Conservation (phyloP, 2,113 vertebrate genomes). For the Acanthochromis polyacanthus region DNA sequence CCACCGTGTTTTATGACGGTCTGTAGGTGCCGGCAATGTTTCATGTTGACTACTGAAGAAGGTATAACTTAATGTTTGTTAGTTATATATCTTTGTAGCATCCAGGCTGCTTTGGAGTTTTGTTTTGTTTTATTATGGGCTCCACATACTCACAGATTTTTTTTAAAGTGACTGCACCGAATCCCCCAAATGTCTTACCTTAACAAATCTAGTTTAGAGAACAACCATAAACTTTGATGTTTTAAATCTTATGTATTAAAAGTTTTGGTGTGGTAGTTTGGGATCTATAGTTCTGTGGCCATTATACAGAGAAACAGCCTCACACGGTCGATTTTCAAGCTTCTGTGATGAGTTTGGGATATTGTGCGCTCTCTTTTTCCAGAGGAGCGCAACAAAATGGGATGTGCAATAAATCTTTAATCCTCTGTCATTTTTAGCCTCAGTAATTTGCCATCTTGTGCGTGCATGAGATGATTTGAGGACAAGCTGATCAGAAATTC, state of each 20-base stretch:
- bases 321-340: neutral
- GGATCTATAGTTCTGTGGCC: neutral
- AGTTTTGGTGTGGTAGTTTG: too few relatives aligned
- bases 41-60: constrained; percentile 6
- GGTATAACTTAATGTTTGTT: constrained; percentile 3
- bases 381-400: constrained; percentile 7
- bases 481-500: constrained; percentile 30
- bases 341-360: neutral
- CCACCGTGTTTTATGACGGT: neutral
- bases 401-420: constrained; percentile 32
- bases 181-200: too few relatives aligned
- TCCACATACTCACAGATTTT: constrained; percentile 2
- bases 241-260: too few relatives aligned
- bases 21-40: constrained; percentile 4
- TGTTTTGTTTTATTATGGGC: neutral
- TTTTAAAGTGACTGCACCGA: neutral
- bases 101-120: neutral
- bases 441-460: constrained; percentile 20
- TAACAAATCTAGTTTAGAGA: too few relatives aligned
- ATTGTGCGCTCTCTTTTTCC: constrained; percentile 15
- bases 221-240: too few relatives aligned
- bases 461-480: neutral
- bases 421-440: constrained; percentile 21
- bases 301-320: neutral
- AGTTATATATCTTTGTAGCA: neutral